Evolutionary conservation across 2,888 invertebrate genomes (phyloP).

Genomic region (Mythimna pallens): DNA sequence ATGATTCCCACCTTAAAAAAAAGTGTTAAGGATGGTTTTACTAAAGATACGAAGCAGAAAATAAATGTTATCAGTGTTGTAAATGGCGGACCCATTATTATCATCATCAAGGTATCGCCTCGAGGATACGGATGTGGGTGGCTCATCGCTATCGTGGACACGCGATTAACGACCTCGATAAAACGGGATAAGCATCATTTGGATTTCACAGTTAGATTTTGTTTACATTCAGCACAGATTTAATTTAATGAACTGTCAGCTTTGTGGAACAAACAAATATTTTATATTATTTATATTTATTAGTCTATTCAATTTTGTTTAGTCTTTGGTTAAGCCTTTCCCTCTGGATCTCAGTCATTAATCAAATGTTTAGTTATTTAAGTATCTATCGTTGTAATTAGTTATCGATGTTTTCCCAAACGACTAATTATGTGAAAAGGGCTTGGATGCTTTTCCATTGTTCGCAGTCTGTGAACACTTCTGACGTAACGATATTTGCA

Average conservation of each 20-base stretch:
- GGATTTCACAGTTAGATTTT: conserved; percentile 22
- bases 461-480: conserved; percentile 41
- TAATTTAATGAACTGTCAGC: neutral
- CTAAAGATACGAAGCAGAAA: conserved; percentile 4
- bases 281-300: neutral
- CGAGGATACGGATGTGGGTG: conserved; percentile 28
- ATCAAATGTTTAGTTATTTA: neutral
- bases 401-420: conserved; percentile 12
- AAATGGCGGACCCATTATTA: conserved; percentile 18
- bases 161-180: conserved; percentile 50
- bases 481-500: conserved; percentile 71
- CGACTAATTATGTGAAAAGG: conserved; percentile 41
- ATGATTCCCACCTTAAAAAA: no score
- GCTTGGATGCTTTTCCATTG: conserved; percentile 42
- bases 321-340: neutral
- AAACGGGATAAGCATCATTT: conserved; percentile 20
- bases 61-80: conserved; percentile 7
- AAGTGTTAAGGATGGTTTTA: neutral
- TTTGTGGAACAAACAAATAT: neutral
- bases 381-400: neutral
- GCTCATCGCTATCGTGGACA: conserved; percentile 8
- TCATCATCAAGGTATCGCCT: conserved; percentile 29
- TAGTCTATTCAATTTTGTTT: neutral
- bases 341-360: neutral
- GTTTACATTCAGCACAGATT: conserved; percentile 7